Conservation (phyloP, 2,113 vertebrate species). For the Glareola pratincola region DNA sequence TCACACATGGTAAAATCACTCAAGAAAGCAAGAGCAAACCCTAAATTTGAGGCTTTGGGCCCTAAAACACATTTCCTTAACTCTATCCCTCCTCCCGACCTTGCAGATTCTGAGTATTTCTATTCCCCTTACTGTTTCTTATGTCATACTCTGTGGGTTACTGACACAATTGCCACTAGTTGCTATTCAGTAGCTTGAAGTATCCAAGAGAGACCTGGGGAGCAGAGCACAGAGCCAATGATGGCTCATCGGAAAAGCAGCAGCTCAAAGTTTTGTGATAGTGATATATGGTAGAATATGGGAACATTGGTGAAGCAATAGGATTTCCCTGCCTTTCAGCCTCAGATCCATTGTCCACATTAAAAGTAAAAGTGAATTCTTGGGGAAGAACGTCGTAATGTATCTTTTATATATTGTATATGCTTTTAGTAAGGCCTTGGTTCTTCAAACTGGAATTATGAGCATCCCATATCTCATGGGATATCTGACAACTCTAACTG, state of each 20-base stretch:
- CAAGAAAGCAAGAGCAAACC: background rate
- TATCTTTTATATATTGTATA: background rate
- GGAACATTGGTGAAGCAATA: background rate
- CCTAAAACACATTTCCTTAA: background rate
- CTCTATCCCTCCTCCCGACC: background rate
- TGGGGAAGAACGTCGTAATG: rapidly evolving
- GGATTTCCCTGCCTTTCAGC: background rate
- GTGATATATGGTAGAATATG: rapidly evolving
- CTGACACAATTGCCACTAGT: background rate
- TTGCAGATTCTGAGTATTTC: background rate
- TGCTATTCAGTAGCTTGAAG: background rate
- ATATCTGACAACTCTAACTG: background rate
- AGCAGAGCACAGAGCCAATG: background rate
- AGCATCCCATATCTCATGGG: background rate
- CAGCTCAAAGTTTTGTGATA: background rate
- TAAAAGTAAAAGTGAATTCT: background rate
- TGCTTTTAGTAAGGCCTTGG: background rate
- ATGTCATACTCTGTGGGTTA: background rate
- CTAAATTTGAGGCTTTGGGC: background rate
- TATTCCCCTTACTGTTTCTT: background rate
- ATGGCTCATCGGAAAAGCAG: background rate
- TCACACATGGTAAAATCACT: background rate
- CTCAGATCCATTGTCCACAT: background rate
- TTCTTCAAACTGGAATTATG: background rate
- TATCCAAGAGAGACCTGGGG: background rate